A percentile compares a stretch with the other conserved stretches of the same genome.
Evolutionary conservation across 2,797 vertebrate species (phyloP).

Genomic region (Parotocinclus haroldoi): DNA sequence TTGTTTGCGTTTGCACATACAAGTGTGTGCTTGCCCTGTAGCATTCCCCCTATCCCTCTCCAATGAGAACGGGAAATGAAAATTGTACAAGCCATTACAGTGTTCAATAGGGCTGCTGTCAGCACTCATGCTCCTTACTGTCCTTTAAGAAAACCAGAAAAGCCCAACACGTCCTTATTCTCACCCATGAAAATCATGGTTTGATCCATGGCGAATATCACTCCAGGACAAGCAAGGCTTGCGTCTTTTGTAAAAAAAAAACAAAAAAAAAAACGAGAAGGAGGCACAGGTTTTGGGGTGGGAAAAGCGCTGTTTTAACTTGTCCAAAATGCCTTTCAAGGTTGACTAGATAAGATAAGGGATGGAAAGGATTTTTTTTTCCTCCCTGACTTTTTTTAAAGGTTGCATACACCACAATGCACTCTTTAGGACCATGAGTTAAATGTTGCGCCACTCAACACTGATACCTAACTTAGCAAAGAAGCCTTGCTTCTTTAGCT

Average conservation of each 20-base stretch:
- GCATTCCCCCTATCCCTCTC: conserved; percentile 43
- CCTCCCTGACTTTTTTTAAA: conserved; percentile 25
- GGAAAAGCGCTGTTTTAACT: conserved; percentile 46
- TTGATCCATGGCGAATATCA: conserved; percentile 31
- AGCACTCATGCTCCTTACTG: conserved; percentile 67
- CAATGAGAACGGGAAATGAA: conserved; percentile 59
- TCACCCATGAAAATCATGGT: conserved; percentile 35
- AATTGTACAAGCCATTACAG: conserved; percentile 65
- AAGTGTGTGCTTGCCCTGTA: conserved; percentile 22
- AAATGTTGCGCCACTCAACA: conserved; percentile 17
- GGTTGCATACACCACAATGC: conserved; percentile 34
- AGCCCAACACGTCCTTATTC: conserved; percentile 51
- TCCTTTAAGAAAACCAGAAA: conserved; percentile 53
- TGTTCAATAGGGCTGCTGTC: conserved; percentile 66
- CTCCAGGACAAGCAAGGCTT: conserved; percentile 25
- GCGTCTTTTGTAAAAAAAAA: conserved; percentile 14
- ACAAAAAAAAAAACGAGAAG: conserved; percentile 17
- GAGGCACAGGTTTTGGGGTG: not conserved
- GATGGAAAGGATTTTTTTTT: conserved; percentile 33
- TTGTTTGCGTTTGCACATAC: not conserved
- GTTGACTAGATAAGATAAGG: conserved; percentile 43
- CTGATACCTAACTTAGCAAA: conserved; percentile 6
- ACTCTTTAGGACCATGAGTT: not conserved
- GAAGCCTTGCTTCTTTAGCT: conserved; percentile 76
- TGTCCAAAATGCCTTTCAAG: conserved; percentile 48